These are phyloP conservation scores for Balaeniceps rex DNA, from an alignment of 2,113 vertebrate species.

Conservation along the genomic window DNA sequence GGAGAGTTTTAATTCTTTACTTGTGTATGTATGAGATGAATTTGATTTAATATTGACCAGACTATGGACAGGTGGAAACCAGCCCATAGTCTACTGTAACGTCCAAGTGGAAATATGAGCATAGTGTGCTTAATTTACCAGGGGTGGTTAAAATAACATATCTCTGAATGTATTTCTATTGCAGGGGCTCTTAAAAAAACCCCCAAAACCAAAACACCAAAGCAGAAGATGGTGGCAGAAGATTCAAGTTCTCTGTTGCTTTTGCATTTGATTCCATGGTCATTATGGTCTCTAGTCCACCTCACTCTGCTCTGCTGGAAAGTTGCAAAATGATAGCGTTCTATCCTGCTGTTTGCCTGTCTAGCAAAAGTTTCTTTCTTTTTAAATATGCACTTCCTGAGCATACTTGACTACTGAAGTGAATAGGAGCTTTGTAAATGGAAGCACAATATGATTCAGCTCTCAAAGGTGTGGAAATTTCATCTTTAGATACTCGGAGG, in stretches of 20 bases:
- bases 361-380: background rate
- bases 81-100: background rate
- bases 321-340: background rate
- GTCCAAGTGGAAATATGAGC: background rate
- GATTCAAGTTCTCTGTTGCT: background rate
- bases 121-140: background rate
- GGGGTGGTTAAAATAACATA: background rate
- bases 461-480: background rate
- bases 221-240: background rate
- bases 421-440: constrained; percentile 4
- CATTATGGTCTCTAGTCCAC: background rate
- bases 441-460: background rate
- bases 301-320: background rate
- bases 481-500: background rate
- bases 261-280: background rate
- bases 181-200: background rate
- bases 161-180: background rate
- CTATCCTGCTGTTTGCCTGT: background rate
- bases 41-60: background rate
- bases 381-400: background rate
- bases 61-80: background rate
- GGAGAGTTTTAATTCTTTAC: background rate
- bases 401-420: background rate
- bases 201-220: background rate
- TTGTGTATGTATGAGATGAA: background rate